A percentile compares a stretch with the other conserved stretches of the same genome.
Conservation (phyloP, 1,140 invertebrate species). For the Dendroctonus ponderosae region DNA sequence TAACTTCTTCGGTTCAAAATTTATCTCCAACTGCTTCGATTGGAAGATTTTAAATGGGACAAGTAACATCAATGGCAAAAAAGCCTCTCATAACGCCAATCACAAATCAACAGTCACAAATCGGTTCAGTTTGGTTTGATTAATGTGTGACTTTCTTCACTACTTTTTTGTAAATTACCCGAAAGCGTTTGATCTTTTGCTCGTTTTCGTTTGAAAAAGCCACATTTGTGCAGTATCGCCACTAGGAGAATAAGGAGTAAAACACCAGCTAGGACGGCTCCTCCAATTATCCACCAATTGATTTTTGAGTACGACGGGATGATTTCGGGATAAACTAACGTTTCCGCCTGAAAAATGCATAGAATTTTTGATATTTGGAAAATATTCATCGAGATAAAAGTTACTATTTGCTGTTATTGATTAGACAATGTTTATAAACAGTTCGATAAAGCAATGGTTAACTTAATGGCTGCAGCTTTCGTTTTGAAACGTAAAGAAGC, state of each 20-base stretch:
- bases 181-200: slow-evolving; percentile 76
- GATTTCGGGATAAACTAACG: slow-evolving; percentile 75
- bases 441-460: too few species aligned
- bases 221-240: slow-evolving; percentile 77
- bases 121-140: slow-evolving; percentile 1
- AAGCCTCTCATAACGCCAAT: background rate
- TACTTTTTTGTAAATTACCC: slow-evolving; percentile 70
- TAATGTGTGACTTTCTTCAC: slow-evolving; percentile 38
- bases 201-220: slow-evolving; percentile 84
- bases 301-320: slow-evolving; percentile 64
- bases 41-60: background rate
- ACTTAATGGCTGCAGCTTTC: too few species aligned
- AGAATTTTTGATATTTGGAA: too few species aligned
- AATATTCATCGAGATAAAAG: too few species aligned
- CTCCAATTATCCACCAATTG: slow-evolving; percentile 80
- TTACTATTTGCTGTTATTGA: background rate
- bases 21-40: too few species aligned
- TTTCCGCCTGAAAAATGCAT: slow-evolving; percentile 65
- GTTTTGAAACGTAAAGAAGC: too few species aligned
- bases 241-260: slow-evolving; percentile 75
- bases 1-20: too few species aligned
- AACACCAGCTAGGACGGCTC: slow-evolving; percentile 75
- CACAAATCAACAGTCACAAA: background rate
- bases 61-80: background rate
- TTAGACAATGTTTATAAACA: background rate